A percentile compares a stretch with the other conserved stretches of the same genome.
Evolutionary conservation across 2,888 invertebrate genomes (phyloP).

Genomic region (Malacosoma neustria): DNA sequence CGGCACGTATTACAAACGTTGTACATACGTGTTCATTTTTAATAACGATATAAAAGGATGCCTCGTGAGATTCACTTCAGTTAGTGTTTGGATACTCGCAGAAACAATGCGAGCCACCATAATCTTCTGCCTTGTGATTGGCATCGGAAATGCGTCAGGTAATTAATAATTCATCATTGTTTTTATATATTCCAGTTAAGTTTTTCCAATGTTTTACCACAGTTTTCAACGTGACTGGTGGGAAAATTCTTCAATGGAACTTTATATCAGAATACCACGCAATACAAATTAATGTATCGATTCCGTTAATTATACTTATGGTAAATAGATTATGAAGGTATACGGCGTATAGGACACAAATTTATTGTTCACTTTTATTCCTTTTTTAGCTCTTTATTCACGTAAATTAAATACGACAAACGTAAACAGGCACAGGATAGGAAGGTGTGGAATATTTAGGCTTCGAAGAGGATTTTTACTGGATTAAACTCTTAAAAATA

Average conservation of each 20-base stretch:
- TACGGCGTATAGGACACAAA: no score
- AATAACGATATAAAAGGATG: conserved; percentile 59
- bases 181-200: conserved; percentile 2
- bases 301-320: no score
- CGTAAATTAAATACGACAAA: no score
- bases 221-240: background rate
- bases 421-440: no score
- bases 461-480: no score
- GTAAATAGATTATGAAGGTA: no score
- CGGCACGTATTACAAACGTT: conserved; percentile 28
- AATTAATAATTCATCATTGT: conserved; percentile 13
- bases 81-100: conserved; percentile 12
- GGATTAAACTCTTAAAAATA: no score
- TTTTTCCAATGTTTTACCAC: conserved; percentile 5
- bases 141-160: conserved; percentile 32
- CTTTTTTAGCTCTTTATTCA: no score
- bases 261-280: background rate
- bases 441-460: no score
- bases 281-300: background rate
- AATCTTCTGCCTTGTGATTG: conserved; percentile 26
- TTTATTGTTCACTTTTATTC: no score
- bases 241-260: background rate
- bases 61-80: conserved; percentile 23
- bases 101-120: conserved; percentile 29
- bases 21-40: conserved; percentile 35